phyloP scores from a whole-genome alignment of 2,113 vertebrate species.

The Silurus meridionalis region DNA sequence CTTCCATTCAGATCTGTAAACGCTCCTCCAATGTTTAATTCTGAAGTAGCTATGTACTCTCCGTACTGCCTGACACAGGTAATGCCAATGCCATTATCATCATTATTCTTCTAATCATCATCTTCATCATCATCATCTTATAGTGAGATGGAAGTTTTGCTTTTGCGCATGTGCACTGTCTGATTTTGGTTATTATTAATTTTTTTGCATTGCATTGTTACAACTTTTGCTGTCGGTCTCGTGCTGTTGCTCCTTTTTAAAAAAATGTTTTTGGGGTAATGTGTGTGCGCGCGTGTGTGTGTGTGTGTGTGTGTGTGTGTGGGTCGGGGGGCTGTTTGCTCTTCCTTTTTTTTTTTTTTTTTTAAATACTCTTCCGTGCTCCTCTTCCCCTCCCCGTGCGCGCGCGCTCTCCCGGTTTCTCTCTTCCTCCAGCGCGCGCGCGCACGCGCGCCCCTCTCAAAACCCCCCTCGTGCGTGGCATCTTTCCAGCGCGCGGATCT shows the following conservation, averaged over 20 bases:
- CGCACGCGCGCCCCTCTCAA: not conserved
- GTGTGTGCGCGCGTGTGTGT: not conserved
- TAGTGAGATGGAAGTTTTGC: not conserved
- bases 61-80: slow-evolving; percentile 83
- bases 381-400: slow-evolving; percentile 40
- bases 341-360: slow-evolving; percentile 6
- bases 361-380: not conserved
- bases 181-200: not conserved
- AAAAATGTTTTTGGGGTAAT: not conserved
- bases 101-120: no score
- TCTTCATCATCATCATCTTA: not conserved
- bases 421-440: not conserved
- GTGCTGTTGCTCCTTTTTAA: not conserved
- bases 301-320: not conserved
- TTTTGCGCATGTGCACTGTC: slow-evolving; percentile 25
- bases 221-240: slow-evolving; percentile 12
- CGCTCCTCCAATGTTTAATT: slow-evolving; percentile 64
- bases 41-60: slow-evolving; percentile 77
- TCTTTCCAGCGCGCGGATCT: slow-evolving; percentile 64
- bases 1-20: slow-evolving; percentile 75
- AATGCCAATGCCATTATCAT: slow-evolving; percentile 43
- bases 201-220: not conserved
- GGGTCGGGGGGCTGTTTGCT: not conserved
- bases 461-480: slow-evolving; percentile 56
- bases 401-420: not conserved